phyloP scores from a whole-genome alignment of 2,797 vertebrate genomes.

The Ctenopoma multispine region DNA sequence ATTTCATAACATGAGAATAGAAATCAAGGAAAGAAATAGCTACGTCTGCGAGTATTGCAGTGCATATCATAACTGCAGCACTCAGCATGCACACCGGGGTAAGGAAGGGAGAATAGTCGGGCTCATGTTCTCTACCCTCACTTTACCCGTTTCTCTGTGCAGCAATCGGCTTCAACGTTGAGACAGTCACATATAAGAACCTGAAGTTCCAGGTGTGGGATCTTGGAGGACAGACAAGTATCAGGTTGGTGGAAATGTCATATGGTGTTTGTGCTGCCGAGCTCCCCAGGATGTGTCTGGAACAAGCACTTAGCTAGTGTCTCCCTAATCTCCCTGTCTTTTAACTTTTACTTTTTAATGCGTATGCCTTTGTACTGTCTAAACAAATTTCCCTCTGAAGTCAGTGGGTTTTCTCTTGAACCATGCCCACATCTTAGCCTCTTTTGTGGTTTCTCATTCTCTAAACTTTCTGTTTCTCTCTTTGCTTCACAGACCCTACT shows the following conservation, averaged over 20 bases:
- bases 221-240: conserved; percentile 97
- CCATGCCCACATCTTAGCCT: no score
- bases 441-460: neutral
- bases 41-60: neutral
- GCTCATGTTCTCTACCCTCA: neutral
- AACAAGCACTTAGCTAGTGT: neutral
- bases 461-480: neutral
- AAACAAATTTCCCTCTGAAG: neutral
- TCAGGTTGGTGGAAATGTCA: conserved; percentile 85
- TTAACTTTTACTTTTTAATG: neutral
- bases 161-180: conserved; percentile 99
- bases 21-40: neutral
- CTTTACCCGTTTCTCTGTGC: conserved; percentile 25
- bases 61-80: neutral
- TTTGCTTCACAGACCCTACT: conserved; percentile 89
- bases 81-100: neutral
- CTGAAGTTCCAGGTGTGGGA: conserved; percentile 99
- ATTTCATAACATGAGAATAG: neutral
- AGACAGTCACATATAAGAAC: conserved; percentile 96
- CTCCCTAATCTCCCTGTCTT: neutral
- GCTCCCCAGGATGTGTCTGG: neutral
- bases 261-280: neutral
- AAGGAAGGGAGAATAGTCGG: neutral
- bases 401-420: neutral
- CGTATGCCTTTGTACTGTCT: neutral